Base-by-base conservation (phyloP, 2,797 vertebrate species). In the Hydrophis major region DNA sequence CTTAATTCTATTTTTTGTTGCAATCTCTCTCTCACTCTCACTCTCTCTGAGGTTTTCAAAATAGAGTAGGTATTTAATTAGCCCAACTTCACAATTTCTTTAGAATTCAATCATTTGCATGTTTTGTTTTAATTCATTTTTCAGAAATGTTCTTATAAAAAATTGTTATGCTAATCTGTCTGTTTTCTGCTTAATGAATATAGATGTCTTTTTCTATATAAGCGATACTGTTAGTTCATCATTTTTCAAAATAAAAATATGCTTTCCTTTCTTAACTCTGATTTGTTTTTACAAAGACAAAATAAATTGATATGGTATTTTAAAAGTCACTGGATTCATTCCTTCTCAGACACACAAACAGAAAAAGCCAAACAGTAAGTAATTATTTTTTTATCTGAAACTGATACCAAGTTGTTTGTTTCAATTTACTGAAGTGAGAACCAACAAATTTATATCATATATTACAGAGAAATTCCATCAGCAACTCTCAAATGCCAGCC, bases 101-200 rank as follows among this genome's bases (percentile, higher is more conserved):
- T 1, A 87, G 1, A 90, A 37, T 16, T 22, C 92, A 92, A 6
- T 89, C 37, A 87, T 87, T 87, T 20, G 10, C 56, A 61, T 86
- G 42, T 59, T 91, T 25, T 27, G 27, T 86, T 47, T 91, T 93
- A 56, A 74, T 93, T 91, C 92, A 0, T 87, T 25, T 89, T 95
- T 94, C 88, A 94, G 0, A 47, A 90, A 13, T 47, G 10, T 89
- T 94, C 92, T 27, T 93, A 92, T 18, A 42, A 92, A 32, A 92
- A 42, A 83, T 37, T 66, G 4, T 16, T 91, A 87, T 0, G 1
- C 0, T 87, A 78, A 53, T 53, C 2, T 55, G 86, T 90, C 69
- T 66, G 63, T 28, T 94, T 93, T 86, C 56, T 91, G 1, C 27
- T 93, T 22, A 6, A 25, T 89, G 50, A 90, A 93, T 4, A n/a